Evolutionary conservation across 2,888 invertebrate species (phyloP).

Genomic region (Nymphalis urticae): DNA sequence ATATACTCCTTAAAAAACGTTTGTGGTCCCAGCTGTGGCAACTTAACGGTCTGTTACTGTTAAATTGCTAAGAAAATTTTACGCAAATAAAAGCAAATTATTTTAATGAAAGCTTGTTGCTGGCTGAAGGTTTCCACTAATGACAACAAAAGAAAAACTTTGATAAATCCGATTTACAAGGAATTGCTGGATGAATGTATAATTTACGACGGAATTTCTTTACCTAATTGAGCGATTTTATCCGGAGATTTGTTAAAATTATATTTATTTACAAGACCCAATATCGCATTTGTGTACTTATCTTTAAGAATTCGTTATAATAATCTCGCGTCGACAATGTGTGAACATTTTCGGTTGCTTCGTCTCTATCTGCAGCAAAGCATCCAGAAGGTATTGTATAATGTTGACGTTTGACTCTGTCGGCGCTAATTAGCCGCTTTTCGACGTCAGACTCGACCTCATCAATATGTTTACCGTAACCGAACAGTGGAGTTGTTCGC

Average conservation of each 20-base stretch:
- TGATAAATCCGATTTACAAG: constrained; percentile 1
- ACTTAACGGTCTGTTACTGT: neutral
- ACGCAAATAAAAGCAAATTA: neutral
- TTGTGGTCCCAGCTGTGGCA: too few species aligned
- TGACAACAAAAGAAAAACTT: neutral
- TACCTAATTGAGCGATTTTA: neutral
- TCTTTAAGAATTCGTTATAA: too few species aligned
- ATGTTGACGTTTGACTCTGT: neutral
- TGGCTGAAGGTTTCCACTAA: neutral
- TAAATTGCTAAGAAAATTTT: neutral
- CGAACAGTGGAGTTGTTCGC: neutral
- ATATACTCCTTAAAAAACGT: too few species aligned
- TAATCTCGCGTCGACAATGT: too few species aligned
- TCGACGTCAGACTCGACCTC: neutral
- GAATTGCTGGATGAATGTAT: neutral
- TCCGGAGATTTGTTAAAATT: too few species aligned
- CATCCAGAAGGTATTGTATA: neutral
- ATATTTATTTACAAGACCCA: too few species aligned
- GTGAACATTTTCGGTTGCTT: neutral
- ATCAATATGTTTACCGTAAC: constrained; percentile 11
- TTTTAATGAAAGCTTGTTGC: neutral
- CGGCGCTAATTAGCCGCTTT: constrained; percentile 4
- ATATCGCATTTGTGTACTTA: too few species aligned
- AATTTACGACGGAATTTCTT: neutral
- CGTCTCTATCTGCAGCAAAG: neutral